Evolutionary conservation across 2,113 vertebrate species (phyloP), one percentile per base, ranked within the genome.

Genomic region (Oceanites oceanicus): DNA sequence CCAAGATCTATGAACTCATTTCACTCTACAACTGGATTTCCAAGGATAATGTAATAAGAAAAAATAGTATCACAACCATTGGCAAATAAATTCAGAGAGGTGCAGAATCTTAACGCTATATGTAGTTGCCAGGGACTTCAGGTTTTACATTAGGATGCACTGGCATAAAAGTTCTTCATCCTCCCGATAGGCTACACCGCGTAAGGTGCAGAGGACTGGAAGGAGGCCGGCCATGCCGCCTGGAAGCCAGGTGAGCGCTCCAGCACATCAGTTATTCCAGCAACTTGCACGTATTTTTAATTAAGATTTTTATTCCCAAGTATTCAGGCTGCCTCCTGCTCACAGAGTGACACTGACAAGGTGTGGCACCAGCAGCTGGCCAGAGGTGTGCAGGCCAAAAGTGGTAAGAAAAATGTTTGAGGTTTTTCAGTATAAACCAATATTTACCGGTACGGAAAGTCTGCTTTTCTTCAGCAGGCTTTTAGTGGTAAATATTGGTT

Each of bases 401-500:
- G 77, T 4, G 80, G 95, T 38, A 95, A 73, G 77, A 90, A 96
- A 97, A 86, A 76, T 82, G 53, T 73, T 92, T 95, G 89, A 93
- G 95, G 92, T 91, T 95, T 94, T 92, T 86, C 91, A 87, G 87
- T 78, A 95, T 73, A 97, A 97, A 97, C 91, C 96, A 97, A 86
- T 97, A 96, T 97, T 97, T 97, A 97, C 96, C 56, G n/a, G 92
- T 78, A 97, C 3, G 53, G 94, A 94, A 92, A 95, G 94, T 66
- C 93, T 97, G 92, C 77, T 96, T 97, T 96, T 38, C 96, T 95
- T 95, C 89, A 95, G 79, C 27, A 49, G 87, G 79, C 91, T 94
- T 80, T 96, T 94, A 94, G 96, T 93, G 96, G 97, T 90, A 95
- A 97, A 90, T 85, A 97, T 10, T 83, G 92, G 93, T 97, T 95